Base-by-base conservation (phyloP, 2,888 invertebrate species). In the Metallyticus violacea region DNA sequence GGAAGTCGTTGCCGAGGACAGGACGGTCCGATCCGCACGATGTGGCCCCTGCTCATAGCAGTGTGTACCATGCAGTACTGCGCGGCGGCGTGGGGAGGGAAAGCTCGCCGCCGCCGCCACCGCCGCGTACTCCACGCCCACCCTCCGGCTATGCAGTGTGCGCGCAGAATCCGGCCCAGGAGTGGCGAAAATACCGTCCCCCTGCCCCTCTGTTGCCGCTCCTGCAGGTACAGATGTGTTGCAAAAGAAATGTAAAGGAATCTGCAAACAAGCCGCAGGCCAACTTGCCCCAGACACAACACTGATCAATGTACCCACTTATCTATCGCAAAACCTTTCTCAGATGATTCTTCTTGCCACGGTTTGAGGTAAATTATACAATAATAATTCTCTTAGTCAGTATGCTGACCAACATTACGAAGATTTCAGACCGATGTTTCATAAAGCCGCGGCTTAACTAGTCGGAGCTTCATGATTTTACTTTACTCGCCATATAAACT, bases 191-290 rank as follows among this genome's bases (percentile, higher is more conserved):
- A 62, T 62, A n/a, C 26, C 76, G 62, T 25, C 27, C n/a, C n/a
- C 6, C n/a, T n/a, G n/a, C 25, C 81, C 30, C 3, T 30, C 30
- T 7, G 2, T 25, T 22, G 2, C 83, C 25, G 26, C 26, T 77
- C 28, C 25, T 6, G 6, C 7, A n/a, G n/a, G 77, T 83, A 77
- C 83, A 83, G 82, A 82, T 76, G 82, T 82, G 82, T 40, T 7
- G 82, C 82, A 82, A 82, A 82, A 82, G 82, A 62, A 82, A 82
- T 82, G 82, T 62, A 26, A 25, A 62, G 83, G 28, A 77, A 82
- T 76, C 26, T 62, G 26, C 25, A 81, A 30, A 25, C n/a, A 29
- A 28, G 22, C 77, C n/a, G 77, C 77, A 22, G 76, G 83, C 83
- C 77, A 83, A 77, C 77, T 83, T 77, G 76, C 83, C 76, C 40